Base-by-base conservation (phyloP, 2,888 invertebrate genomes). In the Scaptomyza caliginosa region DNA sequence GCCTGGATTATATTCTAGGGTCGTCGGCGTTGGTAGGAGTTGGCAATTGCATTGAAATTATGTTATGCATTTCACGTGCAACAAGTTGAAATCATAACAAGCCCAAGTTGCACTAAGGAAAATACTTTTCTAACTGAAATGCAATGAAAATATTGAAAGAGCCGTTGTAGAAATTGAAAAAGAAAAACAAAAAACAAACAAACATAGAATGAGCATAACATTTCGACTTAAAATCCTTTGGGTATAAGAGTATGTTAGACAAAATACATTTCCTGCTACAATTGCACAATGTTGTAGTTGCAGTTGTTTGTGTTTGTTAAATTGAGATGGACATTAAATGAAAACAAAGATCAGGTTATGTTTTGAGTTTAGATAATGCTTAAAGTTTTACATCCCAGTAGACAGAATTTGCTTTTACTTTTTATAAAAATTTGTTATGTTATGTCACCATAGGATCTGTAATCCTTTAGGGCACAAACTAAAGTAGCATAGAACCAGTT, bases 11-110 rank as follows among this genome's bases (percentile, higher is more conserved):
- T 55, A 62, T 75, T 54, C 36, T 28, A 8, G 32, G 36, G 50
- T 42, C 34, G 43, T 19, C 24, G 40, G 34, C 26, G 24, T 11
- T 26, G 23, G 43, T 36, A 39, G 45, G 42, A 42, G 46, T 36
- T 21, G 46, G 52, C 39, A 40, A 34, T 60, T 48, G 32, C 40
- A 48, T 52, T 36, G 42, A 72, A 67, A 67, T 66, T 67, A 86
- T 68, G 71, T 83, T 84, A 84, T 84, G 88, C 83, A 86, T 84
- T 84, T 84, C 88, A 84, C 83, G 83, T 84, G 88, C 88, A 88
- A 88, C 88, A 84, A 84, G 83, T 88, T 88, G 86, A 71, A 88
- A 86, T 84, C 88, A 88, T 84, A 84, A 88, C 88, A 88, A 82
- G 74, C 52, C 50, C 71, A 39, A 66, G 55, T 34, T 63, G 56